A percentile compares a stretch with the other conserved stretches of the same genome.
These are phyloP conservation scores for Junco hyemalis DNA, from an alignment of 2,113 vertebrate genomes.

Conservation along the genomic window DNA sequence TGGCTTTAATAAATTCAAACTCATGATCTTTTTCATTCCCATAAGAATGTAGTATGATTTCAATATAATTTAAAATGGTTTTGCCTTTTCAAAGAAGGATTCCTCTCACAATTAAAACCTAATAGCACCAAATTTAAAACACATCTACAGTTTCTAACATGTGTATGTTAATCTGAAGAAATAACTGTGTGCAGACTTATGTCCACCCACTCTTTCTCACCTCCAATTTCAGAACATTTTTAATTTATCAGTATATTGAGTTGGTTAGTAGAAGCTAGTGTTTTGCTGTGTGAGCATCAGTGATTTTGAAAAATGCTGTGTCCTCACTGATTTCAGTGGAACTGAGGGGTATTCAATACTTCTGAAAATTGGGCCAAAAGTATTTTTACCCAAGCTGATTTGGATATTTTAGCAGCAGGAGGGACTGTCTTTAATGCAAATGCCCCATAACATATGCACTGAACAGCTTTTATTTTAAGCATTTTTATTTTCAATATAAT, in stretches of 20 bases:
- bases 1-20: conserved; percentile 67
- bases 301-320: conserved; percentile 20
- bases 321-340: background rate
- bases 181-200: background rate
- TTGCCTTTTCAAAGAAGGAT: conserved; percentile 55
- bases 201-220: background rate
- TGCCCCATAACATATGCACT: conserved; percentile 34
- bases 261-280: conserved; percentile 47
- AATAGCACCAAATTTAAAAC: conserved; percentile 39
- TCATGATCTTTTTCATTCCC: conserved; percentile 60
- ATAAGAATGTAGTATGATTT: conserved; percentile 27
- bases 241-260: conserved; percentile 41
- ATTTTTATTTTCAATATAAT: conserved; percentile 32
- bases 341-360: background rate
- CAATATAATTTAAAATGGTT: conserved; percentile 39
- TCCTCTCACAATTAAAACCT: conserved; percentile 28
- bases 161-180: conserved; percentile 36
- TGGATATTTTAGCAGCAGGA: conserved; percentile 16
- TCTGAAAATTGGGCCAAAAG: background rate
- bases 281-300: conserved; percentile 65
- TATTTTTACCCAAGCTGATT: conserved; percentile 27
- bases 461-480: conserved; percentile 54
- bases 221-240: conserved; percentile 29
- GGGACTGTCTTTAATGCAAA: background rate
- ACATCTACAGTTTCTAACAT: conserved; percentile 4